Conservation (phyloP, 2,888 invertebrate genomes). For the Lycophotia porphyrea region DNA sequence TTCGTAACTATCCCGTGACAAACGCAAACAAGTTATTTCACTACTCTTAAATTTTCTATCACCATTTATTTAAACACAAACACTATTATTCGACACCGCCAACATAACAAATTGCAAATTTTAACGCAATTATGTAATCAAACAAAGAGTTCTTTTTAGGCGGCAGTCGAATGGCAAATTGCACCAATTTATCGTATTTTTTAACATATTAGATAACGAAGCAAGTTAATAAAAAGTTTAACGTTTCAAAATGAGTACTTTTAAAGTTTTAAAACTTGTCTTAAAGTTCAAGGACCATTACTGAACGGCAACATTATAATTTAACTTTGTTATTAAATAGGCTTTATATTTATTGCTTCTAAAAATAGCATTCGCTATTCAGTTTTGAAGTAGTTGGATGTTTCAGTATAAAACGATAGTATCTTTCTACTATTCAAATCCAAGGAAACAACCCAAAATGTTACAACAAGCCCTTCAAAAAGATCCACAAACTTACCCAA, state of each 20-base stretch:
- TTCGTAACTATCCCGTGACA: neutral
- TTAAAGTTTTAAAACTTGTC: neutral
- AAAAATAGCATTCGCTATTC: neutral
- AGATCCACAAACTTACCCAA: constrained; percentile 6
- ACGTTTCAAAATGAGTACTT: neutral
- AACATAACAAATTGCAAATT: neutral
- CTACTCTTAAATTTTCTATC: constrained; percentile 14
- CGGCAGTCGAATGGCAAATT: neutral
- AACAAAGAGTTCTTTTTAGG: neutral
- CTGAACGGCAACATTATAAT: neutral
- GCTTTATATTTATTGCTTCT: neutral
- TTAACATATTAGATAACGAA: neutral
- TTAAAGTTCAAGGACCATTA: neutral
- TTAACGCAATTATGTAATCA: neutral
- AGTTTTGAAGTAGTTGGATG: neutral
- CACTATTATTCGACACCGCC: neutral
- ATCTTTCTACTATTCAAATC: neutral
- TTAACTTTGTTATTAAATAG: neutral
- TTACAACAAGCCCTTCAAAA: neutral
- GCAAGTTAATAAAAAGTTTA: neutral
- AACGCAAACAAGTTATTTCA: constrained; percentile 22
- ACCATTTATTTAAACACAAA: constrained; percentile 15
- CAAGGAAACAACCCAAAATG: neutral
- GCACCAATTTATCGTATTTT: neutral
- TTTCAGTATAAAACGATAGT: neutral